Evolutionary conservation across 2,113 vertebrate species (phyloP).

Genomic region (Crotalus horridus): DNA sequence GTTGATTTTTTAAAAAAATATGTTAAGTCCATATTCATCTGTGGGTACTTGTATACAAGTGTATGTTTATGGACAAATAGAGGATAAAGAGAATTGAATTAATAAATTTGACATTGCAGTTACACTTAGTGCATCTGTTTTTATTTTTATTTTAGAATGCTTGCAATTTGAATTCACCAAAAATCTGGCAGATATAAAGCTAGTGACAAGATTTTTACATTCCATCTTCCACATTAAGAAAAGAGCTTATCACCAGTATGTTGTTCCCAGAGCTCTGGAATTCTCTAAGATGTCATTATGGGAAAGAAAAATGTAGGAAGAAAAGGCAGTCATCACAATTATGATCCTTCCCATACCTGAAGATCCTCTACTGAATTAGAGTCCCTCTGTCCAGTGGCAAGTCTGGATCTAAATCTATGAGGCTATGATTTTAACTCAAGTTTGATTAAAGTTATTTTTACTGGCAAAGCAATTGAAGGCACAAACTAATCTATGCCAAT

Average conservation of each 20-base stretch:
- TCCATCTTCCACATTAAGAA: not conserved
- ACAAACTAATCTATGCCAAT: not conserved
- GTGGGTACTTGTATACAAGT: not conserved
- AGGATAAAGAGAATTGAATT: not conserved
- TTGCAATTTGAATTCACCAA: not conserved
- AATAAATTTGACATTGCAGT: not conserved
- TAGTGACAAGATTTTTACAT: not conserved
- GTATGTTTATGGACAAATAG: not conserved
- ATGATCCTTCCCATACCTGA: not conserved
- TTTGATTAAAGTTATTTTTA: not conserved
- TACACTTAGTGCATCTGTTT: not conserved
- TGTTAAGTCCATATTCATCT: not conserved
- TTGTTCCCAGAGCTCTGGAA: not conserved
- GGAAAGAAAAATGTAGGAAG: not conserved
- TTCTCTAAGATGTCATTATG: no score
- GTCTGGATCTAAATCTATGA: not conserved
- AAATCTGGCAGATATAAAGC: not conserved
- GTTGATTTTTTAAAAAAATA: not conserved
- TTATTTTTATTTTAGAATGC: not conserved
- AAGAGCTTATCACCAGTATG: not conserved
- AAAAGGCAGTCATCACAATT: not conserved
- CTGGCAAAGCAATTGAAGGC: not conserved
- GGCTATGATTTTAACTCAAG: not conserved
- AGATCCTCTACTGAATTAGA: not conserved
- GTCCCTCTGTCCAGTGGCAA: not conserved